Conservation (phyloP, 2,113 vertebrate genomes). For the Setophaga coronata region DNA sequence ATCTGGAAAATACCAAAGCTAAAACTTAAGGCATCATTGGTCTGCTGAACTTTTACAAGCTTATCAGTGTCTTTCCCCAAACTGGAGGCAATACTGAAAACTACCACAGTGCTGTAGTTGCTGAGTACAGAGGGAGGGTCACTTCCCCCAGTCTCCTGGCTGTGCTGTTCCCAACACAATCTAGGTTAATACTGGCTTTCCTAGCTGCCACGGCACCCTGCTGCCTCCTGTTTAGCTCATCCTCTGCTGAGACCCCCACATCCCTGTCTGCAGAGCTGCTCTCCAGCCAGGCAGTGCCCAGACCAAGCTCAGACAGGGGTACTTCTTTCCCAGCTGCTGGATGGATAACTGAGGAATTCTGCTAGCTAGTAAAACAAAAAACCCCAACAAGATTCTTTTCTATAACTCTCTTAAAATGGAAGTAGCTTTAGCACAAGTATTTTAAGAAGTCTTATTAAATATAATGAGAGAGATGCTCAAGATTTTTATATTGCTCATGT, state of each 20-base stretch:
- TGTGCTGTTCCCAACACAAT: fast-evolving
- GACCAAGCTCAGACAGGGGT: neutral
- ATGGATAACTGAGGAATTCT: neutral
- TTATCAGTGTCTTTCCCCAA: neutral
- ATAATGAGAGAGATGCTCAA: neutral
- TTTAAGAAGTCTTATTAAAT: neutral
- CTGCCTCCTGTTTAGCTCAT: neutral
- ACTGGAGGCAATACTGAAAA: neutral
- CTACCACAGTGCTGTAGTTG: neutral
- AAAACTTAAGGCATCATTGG: neutral
- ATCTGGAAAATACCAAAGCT: neutral
- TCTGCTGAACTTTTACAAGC: neutral
- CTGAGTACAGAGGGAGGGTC: neutral
- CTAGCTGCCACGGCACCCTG: neutral
- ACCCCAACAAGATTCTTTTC: neutral
- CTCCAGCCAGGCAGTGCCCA: neutral
- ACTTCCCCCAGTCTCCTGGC: neutral
- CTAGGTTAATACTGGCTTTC: neutral
- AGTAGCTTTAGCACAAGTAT: neutral
- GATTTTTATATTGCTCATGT: neutral
- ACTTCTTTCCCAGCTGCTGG: neutral
- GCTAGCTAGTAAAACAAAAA: neutral
- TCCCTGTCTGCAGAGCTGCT: neutral
- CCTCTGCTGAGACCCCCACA: neutral
- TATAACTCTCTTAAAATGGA: neutral